Conservation (phyloP, 2,888 invertebrate genomes). For the Ectemnius continuus region DNA sequence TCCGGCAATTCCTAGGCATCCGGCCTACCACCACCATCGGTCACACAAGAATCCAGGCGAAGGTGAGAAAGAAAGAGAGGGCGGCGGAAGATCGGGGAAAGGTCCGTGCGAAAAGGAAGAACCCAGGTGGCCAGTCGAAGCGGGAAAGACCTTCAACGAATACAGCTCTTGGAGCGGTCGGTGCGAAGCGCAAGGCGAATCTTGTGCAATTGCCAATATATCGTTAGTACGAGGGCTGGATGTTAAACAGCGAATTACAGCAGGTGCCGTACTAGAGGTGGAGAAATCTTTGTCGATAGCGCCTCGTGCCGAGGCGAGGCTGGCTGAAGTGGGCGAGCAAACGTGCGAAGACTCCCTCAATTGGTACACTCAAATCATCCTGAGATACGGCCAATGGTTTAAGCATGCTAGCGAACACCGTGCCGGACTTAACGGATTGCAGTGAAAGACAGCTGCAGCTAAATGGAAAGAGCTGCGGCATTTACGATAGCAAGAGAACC, state of each 20-base stretch:
- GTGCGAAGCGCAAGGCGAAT: conserved; percentile 50
- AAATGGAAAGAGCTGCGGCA: no score
- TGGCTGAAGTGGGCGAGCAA: conserved; percentile 16
- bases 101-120: conserved; percentile 12
- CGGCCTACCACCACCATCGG: conserved; percentile 38
- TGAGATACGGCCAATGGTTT: neutral
- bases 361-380: neutral
- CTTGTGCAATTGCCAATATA: conserved; percentile 69
- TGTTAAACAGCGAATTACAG: conserved; percentile 65
- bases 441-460: neutral
- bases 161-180: neutral
- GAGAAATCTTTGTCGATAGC: conserved; percentile 15
- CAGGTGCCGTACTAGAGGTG: conserved; percentile 6
- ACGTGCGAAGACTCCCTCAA: conserved; percentile 32
- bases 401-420: neutral
- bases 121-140: conserved; percentile 14
- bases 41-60: neutral
- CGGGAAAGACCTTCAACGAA: conserved; percentile 10
- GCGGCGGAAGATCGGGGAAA: conserved; percentile 6
- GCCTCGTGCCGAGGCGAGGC: conserved; percentile 4
- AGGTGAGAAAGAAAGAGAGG: conserved; percentile 18
- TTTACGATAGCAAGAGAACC: no score
- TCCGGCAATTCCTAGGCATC: conserved; percentile 63
- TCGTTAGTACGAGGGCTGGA: conserved; percentile 67
- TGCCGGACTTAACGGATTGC: no score